These are phyloP conservation scores for Ploceus nigricollis DNA, from an alignment of 2,113 vertebrate genomes.

Conservation along the genomic window DNA sequence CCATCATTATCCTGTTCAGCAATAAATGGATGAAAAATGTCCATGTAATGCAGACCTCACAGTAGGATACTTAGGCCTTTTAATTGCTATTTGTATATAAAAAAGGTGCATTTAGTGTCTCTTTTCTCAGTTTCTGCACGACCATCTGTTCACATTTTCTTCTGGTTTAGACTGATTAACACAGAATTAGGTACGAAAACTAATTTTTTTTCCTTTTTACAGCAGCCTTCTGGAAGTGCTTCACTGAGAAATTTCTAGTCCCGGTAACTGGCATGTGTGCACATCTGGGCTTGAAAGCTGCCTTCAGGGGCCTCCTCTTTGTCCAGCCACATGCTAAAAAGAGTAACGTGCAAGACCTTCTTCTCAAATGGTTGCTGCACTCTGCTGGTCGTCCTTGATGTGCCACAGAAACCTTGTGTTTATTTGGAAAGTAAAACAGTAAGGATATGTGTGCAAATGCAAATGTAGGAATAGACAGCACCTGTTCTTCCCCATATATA, in stretches of 20 bases:
- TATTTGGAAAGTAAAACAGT: neutral
- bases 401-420: neutral
- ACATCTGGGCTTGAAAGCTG: neutral
- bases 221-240: neutral
- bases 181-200: neutral
- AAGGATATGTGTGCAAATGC: neutral
- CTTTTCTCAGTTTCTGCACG: neutral
- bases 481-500: accelerated
- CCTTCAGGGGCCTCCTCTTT: neutral
- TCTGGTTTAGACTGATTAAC: neutral
- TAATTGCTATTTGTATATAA: neutral
- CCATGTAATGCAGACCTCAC: neutral
- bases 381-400: neutral
- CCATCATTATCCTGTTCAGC: neutral
- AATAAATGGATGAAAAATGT: neutral
- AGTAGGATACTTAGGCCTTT: neutral
- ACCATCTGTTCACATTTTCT: neutral
- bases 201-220: neutral
- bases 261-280: neutral
- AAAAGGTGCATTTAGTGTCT: neutral
- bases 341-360: neutral
- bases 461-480: neutral
- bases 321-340: neutral
- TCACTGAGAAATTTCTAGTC: neutral
- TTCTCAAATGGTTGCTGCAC: conserved; percentile 15